Percentiles rank a stretch among this genome's conserved stretches.
These are phyloP conservation scores for Conus canariensis DNA, from an alignment of 2,888 invertebrate species.

Conservation along the genomic window DNA sequence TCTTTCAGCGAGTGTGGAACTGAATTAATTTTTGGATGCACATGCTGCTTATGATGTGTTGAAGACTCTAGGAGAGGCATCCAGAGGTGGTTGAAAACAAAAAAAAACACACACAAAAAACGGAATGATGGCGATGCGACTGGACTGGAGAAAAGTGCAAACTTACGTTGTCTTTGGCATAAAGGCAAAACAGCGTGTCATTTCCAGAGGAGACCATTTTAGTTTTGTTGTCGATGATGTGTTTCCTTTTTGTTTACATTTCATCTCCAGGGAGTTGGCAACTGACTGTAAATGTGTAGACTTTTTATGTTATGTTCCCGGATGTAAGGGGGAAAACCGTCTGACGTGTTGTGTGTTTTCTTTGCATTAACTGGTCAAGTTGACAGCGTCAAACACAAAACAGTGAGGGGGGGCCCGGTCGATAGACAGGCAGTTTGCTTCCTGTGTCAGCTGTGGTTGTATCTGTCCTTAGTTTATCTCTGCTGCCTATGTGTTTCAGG, in stretches of 20 bases:
- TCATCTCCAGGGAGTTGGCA: constrained; percentile 22
- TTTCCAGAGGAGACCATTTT: neutral
- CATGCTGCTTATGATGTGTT: neutral
- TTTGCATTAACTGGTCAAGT: neutral
- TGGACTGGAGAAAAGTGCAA: neutral
- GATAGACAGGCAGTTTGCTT: constrained; percentile 31
- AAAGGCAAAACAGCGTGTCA: neutral
- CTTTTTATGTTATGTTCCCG: neutral
- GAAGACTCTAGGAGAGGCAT: neutral
- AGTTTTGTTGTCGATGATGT: constrained; percentile 27
- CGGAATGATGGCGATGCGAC: neutral
- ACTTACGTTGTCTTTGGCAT: neutral
- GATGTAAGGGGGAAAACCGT: neutral
- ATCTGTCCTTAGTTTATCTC: constrained; percentile 28
- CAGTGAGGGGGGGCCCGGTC: neutral
- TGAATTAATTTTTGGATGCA: neutral
- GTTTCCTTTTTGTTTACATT: constrained; percentile 16
- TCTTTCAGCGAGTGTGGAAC: neutral
- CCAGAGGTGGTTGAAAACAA: neutral
- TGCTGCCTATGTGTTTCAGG: neutral
- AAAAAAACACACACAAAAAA: too few relatives aligned
- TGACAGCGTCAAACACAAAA: neutral
- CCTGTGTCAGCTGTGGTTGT: constrained; percentile 2
- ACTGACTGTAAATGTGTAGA: constrained; percentile 6
- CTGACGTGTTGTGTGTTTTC: constrained; percentile 29